A percentile compares a stretch with the other conserved stretches of the same genome.
Evolutionary conservation across 2,113 vertebrate species (phyloP).

Genomic region (Peucedramus taeniatus): DNA sequence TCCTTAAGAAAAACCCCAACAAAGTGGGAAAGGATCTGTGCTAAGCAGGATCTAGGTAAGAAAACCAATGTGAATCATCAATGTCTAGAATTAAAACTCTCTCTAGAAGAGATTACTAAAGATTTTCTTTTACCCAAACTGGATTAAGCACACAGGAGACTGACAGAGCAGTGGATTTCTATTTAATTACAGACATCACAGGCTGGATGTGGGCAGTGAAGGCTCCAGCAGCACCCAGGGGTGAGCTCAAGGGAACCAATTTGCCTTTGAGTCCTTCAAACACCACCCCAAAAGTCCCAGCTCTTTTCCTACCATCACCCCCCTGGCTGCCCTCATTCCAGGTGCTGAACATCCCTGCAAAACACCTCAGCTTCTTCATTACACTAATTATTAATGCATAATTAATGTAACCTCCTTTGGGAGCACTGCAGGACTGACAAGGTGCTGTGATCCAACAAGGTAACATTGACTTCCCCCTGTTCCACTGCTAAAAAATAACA

Average conservation of each 20-base stretch:
- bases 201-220: neutral
- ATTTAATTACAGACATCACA: neutral
- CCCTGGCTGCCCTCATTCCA: neutral
- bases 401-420: neutral
- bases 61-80: neutral
- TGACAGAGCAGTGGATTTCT: neutral
- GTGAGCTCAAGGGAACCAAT: neutral
- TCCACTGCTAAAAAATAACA: neutral
- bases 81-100: neutral
- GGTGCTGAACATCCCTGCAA: neutral
- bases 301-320: neutral
- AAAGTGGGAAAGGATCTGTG: neutral
- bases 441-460: rapidly evolving
- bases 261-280: neutral
- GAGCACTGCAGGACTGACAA: neutral
- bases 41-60: neutral
- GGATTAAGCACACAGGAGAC: neutral
- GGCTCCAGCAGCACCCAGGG: neutral
- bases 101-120: neutral
- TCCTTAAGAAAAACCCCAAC: neutral
- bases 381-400: neutral
- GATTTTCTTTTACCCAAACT: neutral
- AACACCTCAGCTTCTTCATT: neutral
- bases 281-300: neutral
- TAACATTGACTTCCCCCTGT: rapidly evolving